phyloP scores from a whole-genome alignment of 2,797 vertebrate genomes.

The Lutjanus argentimaculatus region DNA sequence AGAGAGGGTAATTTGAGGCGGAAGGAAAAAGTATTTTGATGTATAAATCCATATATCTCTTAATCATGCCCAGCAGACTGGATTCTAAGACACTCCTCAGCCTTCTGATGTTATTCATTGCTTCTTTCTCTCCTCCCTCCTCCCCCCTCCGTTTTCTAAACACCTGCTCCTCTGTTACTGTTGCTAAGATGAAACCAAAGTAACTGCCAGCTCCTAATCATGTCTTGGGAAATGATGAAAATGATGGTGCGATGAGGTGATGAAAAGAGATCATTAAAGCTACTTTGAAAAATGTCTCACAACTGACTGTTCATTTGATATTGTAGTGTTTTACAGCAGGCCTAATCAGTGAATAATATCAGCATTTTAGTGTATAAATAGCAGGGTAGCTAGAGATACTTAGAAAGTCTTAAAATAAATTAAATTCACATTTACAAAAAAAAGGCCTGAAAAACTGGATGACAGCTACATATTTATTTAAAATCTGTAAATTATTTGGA shows the following conservation, averaged over 20 bases:
- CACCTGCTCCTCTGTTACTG: conserved; percentile 72
- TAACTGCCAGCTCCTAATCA: conserved; percentile 63
- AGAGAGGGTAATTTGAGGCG: background rate
- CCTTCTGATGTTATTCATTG: conserved; percentile 33
- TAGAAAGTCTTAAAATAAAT: too few species aligned
- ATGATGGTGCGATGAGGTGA: conserved; percentile 31
- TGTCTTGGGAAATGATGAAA: conserved; percentile 66
- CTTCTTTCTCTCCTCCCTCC: conserved; percentile 47
- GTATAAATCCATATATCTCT: conserved; percentile 12
- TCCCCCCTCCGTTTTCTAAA: conserved; percentile 32
- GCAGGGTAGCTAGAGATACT: too few species aligned
- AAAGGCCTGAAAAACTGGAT: too few species aligned
- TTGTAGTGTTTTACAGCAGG: background rate
- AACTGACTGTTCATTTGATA: background rate
- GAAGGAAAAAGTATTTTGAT: background rate
- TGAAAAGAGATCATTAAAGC: conserved; percentile 25
- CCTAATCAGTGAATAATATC: background rate
- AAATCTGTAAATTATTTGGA: too few species aligned
- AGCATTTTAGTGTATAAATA: background rate
- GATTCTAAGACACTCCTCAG: conserved; percentile 1
- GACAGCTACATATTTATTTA: too few species aligned
- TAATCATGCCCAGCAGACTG: conserved; percentile 6
- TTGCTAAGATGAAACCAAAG: conserved; percentile 83
- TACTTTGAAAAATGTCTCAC: conserved; percentile 13
- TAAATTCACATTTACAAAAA: too few species aligned